Conservation (phyloP, 1,140 invertebrate genomes). For the Pseudomyrmex dendroicus region DNA sequence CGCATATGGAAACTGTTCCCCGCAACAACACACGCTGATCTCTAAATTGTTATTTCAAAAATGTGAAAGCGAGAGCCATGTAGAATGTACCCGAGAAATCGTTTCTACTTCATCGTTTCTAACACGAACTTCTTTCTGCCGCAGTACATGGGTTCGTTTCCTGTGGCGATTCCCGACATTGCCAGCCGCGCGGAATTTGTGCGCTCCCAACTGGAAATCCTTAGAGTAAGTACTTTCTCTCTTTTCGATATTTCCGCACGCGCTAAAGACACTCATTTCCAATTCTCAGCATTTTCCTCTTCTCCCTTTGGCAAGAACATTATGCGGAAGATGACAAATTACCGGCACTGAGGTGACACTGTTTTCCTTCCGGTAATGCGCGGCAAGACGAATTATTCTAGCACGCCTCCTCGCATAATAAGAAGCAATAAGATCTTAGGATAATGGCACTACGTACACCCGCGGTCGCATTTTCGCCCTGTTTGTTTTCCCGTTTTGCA, state of each 20-base stretch:
- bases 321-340: slow-evolving; percentile 45
- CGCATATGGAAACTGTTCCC: no score
- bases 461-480: slow-evolving; percentile 63
- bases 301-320: background rate
- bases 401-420: slow-evolving; percentile 77
- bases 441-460: slow-evolving; percentile 68
- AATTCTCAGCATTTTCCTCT: background rate
- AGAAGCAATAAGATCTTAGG: slow-evolving; percentile 78
- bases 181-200: slow-evolving; percentile 87
- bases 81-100: background rate
- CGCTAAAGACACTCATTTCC: slow-evolving; percentile 1
- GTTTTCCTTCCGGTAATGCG: slow-evolving; percentile 41
- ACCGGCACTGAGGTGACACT: slow-evolving; percentile 21
- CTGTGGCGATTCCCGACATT: slow-evolving; percentile 88
- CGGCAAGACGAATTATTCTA: slow-evolving; percentile 76
- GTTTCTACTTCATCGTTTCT: slow-evolving; percentile 15
- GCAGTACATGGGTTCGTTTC: slow-evolving; percentile 92
- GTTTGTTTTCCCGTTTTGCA: slow-evolving; percentile 74
- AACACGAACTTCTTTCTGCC: slow-evolving; percentile 78
- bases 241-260: slow-evolving; percentile 25
- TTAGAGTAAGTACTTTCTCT: slow-evolving; percentile 86
- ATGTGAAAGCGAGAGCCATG: background rate
- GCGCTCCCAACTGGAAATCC: slow-evolving; percentile 86
- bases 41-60: background rate
- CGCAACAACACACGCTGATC: background rate